These are phyloP conservation scores for Pegoplata infirma DNA, from an alignment of 2,888 invertebrate species.

Conservation along the genomic window DNA sequence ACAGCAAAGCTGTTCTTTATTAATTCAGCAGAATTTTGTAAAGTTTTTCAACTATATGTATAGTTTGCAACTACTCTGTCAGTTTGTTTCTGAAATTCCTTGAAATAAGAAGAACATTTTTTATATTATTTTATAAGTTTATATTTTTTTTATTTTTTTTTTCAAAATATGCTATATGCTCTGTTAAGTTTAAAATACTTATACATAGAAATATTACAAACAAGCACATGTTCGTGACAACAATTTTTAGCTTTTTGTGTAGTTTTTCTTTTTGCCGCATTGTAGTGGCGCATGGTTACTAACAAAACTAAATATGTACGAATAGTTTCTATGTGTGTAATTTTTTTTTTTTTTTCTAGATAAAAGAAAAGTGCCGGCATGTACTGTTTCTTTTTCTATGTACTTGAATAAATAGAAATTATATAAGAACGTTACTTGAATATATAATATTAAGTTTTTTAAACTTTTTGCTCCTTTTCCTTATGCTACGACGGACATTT, in stretches of 20 bases:
- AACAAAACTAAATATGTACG: conserved; percentile 31
- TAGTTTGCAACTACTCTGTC: conserved; percentile 1
- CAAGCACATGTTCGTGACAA: conserved; percentile 58
- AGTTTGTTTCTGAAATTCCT: conserved; percentile 14
- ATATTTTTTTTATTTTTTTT: no score
- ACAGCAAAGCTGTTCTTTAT: neutral
- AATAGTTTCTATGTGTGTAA: conserved; percentile 17
- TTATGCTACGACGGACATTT: conserved; percentile 16
- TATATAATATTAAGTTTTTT: neutral
- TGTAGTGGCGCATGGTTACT: conserved; percentile 57
- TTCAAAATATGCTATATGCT: neutral
- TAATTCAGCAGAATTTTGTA: neutral
- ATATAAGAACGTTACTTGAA: conserved; percentile 26
- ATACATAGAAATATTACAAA: conserved; percentile 5
- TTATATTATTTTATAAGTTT: neutral
- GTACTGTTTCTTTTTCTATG: conserved; percentile 32
- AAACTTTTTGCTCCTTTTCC: conserved; percentile 1
- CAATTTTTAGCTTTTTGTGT: conserved; percentile 42
- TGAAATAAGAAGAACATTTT: neutral
- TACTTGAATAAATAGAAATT: conserved; percentile 34
- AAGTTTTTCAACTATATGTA: neutral
- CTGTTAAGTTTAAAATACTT: conserved; percentile 18
- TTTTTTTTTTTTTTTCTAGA: no score
- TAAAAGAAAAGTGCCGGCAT: conserved; percentile 47
- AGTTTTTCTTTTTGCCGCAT: conserved; percentile 48